These are phyloP conservation scores for Psilopogon haemacephalus DNA, from an alignment of 2,113 vertebrate genomes.

Conservation along the genomic window DNA sequence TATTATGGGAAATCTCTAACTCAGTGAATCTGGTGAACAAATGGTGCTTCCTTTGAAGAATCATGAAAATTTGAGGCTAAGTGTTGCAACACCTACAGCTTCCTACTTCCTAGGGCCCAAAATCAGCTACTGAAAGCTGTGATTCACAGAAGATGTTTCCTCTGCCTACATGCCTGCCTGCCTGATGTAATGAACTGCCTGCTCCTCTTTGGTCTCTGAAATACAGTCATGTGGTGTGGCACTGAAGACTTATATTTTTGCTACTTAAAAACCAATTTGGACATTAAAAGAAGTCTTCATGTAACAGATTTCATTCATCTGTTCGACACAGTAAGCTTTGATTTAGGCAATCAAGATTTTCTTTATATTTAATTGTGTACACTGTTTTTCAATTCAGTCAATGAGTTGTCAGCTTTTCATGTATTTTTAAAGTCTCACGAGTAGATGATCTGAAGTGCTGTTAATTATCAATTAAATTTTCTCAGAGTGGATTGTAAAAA, in stretches of 20 bases:
- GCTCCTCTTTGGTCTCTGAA: neutral
- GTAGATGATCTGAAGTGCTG: slow-evolving; percentile 66
- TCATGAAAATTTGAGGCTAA: neutral
- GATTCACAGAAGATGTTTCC: neutral
- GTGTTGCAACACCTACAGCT: neutral
- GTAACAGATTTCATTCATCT: slow-evolving; percentile 67
- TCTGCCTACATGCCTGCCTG: slow-evolving; percentile 8
- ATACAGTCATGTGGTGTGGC: neutral
- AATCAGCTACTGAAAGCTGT: neutral
- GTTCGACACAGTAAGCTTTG: slow-evolving; percentile 62
- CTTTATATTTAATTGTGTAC: slow-evolving; percentile 71
- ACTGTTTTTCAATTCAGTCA: slow-evolving; percentile 54
- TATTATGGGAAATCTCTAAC: neutral
- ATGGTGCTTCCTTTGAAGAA: neutral
- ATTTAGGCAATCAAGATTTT: slow-evolving; percentile 73
- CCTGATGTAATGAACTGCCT: neutral
- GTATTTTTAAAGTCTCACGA: slow-evolving; percentile 67
- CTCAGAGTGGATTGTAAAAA: slow-evolving; percentile 67
- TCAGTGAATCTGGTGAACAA: neutral
- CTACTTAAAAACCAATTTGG: slow-evolving; percentile 66
- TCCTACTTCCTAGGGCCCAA: neutral
- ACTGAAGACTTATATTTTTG: slow-evolving; percentile 16
- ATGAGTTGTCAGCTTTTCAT: slow-evolving; percentile 70
- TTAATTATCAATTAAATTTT: slow-evolving; percentile 80
- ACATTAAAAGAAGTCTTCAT: slow-evolving; percentile 62